Evolutionary conservation across 2,113 vertebrate genomes (phyloP).

Genomic region (Pygoscelis antarcticus): DNA sequence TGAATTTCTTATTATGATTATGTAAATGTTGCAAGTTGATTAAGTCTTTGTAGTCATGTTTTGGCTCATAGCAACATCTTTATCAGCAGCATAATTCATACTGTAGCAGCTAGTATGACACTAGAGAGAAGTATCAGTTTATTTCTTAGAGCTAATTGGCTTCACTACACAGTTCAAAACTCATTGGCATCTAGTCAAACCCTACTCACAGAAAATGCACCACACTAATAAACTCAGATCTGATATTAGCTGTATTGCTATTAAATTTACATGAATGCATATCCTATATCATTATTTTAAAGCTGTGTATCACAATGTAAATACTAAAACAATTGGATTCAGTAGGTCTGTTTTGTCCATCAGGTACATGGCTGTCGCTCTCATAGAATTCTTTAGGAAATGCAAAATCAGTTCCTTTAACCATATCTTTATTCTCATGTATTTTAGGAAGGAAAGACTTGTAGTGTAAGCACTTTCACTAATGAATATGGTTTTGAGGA

Average conservation of each 20-base stretch:
- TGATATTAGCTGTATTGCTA: conserved; percentile 22
- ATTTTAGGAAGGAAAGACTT: neutral
- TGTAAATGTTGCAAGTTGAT: conserved; percentile 54
- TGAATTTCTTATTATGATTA: conserved; percentile 50
- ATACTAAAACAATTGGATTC: neutral
- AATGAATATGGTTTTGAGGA: neutral
- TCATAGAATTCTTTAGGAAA: neutral
- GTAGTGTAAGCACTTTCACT: neutral
- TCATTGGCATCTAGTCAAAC: conserved; percentile 42
- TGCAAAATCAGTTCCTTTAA: neutral
- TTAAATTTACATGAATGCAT: conserved; percentile 30
- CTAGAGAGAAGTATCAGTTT: conserved; percentile 52
- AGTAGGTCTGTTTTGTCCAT: neutral
- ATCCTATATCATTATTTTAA: neutral
- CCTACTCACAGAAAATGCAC: conserved; percentile 14
- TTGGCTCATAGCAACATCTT: conserved; percentile 58
- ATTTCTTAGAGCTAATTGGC: conserved; percentile 70
- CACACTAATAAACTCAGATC: neutral
- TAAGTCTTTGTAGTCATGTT: conserved; percentile 61
- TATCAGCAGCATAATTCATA: conserved; percentile 61
- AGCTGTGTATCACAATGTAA: neutral
- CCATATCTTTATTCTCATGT: neutral
- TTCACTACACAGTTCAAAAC: conserved; percentile 48
- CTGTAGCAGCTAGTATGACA: conserved; percentile 45
- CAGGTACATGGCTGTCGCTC: neutral